Conservation (phyloP, 1,140 invertebrate species). For the Drosophila micromelanica region DNA sequence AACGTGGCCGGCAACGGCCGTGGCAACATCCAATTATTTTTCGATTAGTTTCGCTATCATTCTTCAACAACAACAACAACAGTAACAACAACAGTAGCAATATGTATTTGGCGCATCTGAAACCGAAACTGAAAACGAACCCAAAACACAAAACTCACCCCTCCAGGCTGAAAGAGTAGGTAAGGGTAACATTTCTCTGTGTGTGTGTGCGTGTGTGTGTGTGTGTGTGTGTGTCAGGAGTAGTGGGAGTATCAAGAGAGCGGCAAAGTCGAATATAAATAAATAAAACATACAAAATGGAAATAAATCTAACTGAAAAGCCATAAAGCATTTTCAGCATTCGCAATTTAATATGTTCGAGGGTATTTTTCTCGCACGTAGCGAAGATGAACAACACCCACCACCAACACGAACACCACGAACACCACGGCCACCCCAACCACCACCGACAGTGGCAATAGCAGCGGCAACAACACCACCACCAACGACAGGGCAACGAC, state of each 20-base stretch:
- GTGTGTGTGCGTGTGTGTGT: slow-evolving; percentile 31
- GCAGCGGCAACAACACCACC: slow-evolving; percentile 30
- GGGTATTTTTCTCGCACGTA: slow-evolving; percentile 82
- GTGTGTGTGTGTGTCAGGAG: slow-evolving; percentile 36
- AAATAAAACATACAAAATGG: slow-evolving; percentile 84
- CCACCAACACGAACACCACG: slow-evolving; percentile 37
- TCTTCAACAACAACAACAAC: slow-evolving; percentile 68
- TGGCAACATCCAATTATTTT: slow-evolving; percentile 84
- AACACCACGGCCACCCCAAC: slow-evolving; percentile 12
- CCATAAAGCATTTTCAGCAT: slow-evolving; percentile 84
- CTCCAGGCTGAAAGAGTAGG: slow-evolving; percentile 16
- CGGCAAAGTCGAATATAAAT: slow-evolving; percentile 78
- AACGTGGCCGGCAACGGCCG: slow-evolving; percentile 39
- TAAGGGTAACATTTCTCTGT: slow-evolving; percentile 27
- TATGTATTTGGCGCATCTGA: slow-evolving; percentile 49
- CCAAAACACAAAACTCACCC: slow-evolving; percentile 66
- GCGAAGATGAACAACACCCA: slow-evolving; percentile 72
- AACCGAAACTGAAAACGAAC: slow-evolving; percentile 67
- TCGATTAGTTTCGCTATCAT: slow-evolving; percentile 84
- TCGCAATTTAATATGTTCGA: slow-evolving; percentile 84
- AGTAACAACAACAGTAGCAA: slow-evolving; percentile 46
- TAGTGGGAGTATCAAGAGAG: slow-evolving; percentile 46
- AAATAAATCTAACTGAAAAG: slow-evolving; percentile 84
- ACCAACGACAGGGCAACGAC: slow-evolving; percentile 34
- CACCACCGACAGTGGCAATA: slow-evolving; percentile 31